Evolutionary conservation across 2,888 invertebrate genomes (phyloP).

Genomic region (Corbicula japonica): DNA sequence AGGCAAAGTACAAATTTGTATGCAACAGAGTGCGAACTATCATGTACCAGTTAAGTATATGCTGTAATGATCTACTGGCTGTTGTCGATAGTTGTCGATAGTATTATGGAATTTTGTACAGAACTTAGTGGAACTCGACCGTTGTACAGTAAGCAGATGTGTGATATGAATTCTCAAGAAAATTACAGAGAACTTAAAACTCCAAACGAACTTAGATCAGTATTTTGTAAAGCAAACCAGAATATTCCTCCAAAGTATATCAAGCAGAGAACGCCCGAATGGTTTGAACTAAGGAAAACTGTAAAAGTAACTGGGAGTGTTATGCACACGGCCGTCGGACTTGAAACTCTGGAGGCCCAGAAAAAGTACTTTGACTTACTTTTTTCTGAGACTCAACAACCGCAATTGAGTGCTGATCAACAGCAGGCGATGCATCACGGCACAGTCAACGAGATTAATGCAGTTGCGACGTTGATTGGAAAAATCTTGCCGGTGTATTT

Average conservation of each 20-base stretch:
- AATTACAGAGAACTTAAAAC: slow-evolving; percentile 19
- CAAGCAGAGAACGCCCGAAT: slow-evolving; percentile 34
- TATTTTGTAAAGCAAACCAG: neutral
- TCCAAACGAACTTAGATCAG: neutral
- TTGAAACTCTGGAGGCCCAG: slow-evolving; percentile 26
- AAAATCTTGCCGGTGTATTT: slow-evolving; percentile 33
- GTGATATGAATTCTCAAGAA: slow-evolving; percentile 1
- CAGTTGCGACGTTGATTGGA: slow-evolving; percentile 43
- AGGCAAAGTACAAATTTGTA: slow-evolving; percentile 4
- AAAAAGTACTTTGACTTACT: slow-evolving; percentile 37
- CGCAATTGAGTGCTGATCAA: slow-evolving; percentile 8
- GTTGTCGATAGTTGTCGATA: neutral
- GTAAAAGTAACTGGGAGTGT: slow-evolving; percentile 52
- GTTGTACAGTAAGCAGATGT: neutral
- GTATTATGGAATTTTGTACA: neutral
- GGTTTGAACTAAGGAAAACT: slow-evolving; percentile 32
- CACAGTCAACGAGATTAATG: slow-evolving; percentile 22
- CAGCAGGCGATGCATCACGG: slow-evolving; percentile 30
- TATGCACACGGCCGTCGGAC: slow-evolving; percentile 25
- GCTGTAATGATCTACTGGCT: slow-evolving; percentile 1
- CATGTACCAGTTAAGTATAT: slow-evolving; percentile 2
- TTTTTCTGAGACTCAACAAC: neutral
- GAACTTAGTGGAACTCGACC: neutral
- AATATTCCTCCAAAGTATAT: neutral
- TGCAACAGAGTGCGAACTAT: slow-evolving; percentile 6